These are phyloP conservation scores for Myanophis thanlyinensis DNA, from an alignment of 2,113 vertebrate species.

Conservation along the genomic window DNA sequence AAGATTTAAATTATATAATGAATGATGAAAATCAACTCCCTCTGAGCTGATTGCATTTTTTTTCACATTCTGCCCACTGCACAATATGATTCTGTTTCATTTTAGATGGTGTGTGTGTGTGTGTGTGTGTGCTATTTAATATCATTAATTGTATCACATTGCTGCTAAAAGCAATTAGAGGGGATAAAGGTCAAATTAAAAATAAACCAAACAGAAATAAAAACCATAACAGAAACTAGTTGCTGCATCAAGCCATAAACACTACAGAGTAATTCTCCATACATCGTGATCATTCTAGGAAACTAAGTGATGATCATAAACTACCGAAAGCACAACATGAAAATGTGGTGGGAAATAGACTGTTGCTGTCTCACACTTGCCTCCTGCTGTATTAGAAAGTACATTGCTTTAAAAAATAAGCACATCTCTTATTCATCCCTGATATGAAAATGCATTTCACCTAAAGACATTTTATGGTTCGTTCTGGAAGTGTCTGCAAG, in stretches of 20 bases:
- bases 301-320: neutral
- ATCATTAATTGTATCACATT: neutral
- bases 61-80: neutral
- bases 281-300: neutral
- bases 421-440: neutral
- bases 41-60: neutral
- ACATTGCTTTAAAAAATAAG: neutral
- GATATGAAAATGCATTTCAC: neutral
- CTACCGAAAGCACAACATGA: neutral
- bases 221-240: neutral
- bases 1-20: neutral
- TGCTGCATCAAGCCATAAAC: neutral
- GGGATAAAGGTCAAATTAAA: neutral
- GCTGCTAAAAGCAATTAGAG: neutral
- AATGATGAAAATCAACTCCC: neutral
- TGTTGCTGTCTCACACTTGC: neutral
- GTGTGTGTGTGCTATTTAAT: neutral
- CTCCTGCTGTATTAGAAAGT: neutral
- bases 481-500: neutral
- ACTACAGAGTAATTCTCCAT: neutral
- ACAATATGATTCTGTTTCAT: neutral
- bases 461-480: neutral
- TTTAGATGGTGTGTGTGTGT: neutral
- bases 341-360: neutral
- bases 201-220: neutral